Evolutionary conservation across 2,888 invertebrate species (phyloP), one percentile per base, ranked within the genome.

Genomic region (Copidosoma aretas): DNA sequence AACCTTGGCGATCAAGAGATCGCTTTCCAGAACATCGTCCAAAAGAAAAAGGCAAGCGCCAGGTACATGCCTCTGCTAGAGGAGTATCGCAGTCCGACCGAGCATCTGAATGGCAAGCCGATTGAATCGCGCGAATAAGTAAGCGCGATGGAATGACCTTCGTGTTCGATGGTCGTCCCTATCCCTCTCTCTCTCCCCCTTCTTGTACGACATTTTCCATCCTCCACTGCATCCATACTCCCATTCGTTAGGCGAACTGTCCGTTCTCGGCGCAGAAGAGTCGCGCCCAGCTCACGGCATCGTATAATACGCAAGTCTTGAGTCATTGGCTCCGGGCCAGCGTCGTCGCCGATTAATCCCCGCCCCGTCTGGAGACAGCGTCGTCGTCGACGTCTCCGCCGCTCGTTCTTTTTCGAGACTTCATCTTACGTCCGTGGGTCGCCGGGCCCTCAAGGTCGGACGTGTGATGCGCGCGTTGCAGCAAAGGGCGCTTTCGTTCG

Each of bases 341-440:
- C 43, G 43, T 67, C 66, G 66, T 63, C 61, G 15, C 70, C 70
- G 66, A 67, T 67, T 70, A 70, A 64, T 60, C 46, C 56, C 46
- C 59, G n/a, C 51, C 21, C 21, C n/a, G n/a, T 19, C 53, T 49
- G 0, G 51, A 32, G 32, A 32, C 19, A 19, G 25, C 51, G 24
- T 14, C 24, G 5, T 19, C 57, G 56, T 19, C 56, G 22, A 10
- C 43, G 32, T 24, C 24, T 54, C 25, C 43, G 19, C 22, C 46
- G 14, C 32, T 24, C 49, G 14, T 53, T 53, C n/a, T 53, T 24
- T 24, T 53, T 19, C 19, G 12, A 17, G 17, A 49, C 24, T 19
- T 10, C 53, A 17, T 19, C 17, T 46, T 46, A 8, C 10, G 43
- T 15, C 43, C 43, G 15, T 15, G 17, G 43, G 43, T 46, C 43